Conservation (phyloP, 2,888 invertebrate species). For the Drosophila peninsularis region DNA sequence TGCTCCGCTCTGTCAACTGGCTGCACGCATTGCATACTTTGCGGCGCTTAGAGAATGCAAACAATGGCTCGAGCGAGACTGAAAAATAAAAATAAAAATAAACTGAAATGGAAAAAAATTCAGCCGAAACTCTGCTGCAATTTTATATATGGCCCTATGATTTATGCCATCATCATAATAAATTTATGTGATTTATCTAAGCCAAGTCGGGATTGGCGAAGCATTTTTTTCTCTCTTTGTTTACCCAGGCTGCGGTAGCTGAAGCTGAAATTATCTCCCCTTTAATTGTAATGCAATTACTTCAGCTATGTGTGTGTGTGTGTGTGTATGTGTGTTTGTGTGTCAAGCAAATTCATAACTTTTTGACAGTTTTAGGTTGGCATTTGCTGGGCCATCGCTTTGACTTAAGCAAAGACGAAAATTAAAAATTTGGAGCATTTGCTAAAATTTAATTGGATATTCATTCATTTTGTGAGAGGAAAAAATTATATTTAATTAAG, state of each 20-base stretch:
- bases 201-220: slow-evolving; percentile 26
- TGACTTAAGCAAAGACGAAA: slow-evolving; percentile 27
- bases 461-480: too few relatives aligned
- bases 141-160: slow-evolving; percentile 74
- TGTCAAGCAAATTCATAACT: slow-evolving; percentile 69
- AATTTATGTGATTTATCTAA: slow-evolving; percentile 84
- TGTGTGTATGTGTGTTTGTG: slow-evolving; percentile 11
- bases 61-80: slow-evolving; percentile 53
- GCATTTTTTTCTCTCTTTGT: slow-evolving; percentile 12
- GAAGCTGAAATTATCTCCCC: slow-evolving; percentile 36
- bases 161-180: slow-evolving; percentile 84
- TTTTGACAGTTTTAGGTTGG: slow-evolving; percentile 72
- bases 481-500: too few relatives aligned
- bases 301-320: slow-evolving; percentile 2
- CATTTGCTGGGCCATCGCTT: slow-evolving; percentile 31
- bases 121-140: slow-evolving; percentile 42
- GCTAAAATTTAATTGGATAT: neutral
- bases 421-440: slow-evolving; percentile 3
- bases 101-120: slow-evolving; percentile 8
- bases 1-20: slow-evolving; percentile 41
- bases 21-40: slow-evolving; percentile 70
- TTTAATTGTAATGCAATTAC: slow-evolving; percentile 55
- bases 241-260: slow-evolving; percentile 41
- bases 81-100: slow-evolving; percentile 5
- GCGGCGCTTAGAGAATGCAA: slow-evolving; percentile 68